These are phyloP conservation scores for Hippocampus zosterae DNA, from an alignment of 2,113 vertebrate species.

Conservation along the genomic window DNA sequence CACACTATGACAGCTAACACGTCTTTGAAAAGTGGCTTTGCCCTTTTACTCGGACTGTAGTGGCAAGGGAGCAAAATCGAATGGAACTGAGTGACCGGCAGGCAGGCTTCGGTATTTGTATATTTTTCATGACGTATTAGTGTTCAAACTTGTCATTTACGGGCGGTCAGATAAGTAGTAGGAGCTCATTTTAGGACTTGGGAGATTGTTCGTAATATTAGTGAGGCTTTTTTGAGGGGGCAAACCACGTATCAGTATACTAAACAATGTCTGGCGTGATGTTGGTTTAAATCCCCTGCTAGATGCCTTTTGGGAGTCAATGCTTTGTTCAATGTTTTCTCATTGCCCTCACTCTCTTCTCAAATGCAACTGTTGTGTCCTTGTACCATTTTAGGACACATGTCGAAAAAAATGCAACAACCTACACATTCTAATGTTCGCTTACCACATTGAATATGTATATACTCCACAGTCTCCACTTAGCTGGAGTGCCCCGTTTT, in stretches of 20 bases:
- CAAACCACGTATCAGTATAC: not conserved
- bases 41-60: not conserved
- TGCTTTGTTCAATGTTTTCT: not conserved
- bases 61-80: not conserved
- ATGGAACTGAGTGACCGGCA: slow-evolving; percentile 3
- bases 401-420: too few species aligned
- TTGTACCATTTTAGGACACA: not conserved
- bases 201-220: not conserved
- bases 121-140: not conserved
- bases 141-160: not conserved
- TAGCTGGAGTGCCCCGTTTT: too few species aligned
- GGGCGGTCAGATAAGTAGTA: not conserved
- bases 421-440: too few species aligned
- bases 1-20: not conserved
- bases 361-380: not conserved
- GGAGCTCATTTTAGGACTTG: not conserved
- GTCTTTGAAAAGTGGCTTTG: not conserved
- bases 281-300: slow-evolving; percentile 1
- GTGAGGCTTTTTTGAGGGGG: not conserved
- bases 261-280: slow-evolving; percentile 1
- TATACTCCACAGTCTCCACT: too few species aligned
- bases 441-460: too few species aligned
- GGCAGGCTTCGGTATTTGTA: not conserved
- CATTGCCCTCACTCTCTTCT: not conserved
- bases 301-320: not conserved